Conservation (phyloP, 2,888 invertebrate genomes). For the Caenorhabditis sinica region DNA sequence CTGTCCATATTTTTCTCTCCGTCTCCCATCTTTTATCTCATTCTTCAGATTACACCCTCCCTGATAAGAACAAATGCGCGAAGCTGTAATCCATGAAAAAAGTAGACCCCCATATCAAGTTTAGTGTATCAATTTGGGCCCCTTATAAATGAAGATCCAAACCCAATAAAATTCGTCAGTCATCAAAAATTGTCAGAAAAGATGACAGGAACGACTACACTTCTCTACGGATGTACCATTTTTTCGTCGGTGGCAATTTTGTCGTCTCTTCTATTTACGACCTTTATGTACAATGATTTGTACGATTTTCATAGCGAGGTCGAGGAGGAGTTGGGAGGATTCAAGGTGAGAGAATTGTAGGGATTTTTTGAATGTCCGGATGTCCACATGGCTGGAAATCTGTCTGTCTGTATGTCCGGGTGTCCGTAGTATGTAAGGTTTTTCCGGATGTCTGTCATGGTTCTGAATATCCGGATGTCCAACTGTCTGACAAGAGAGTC, state of each 20-base stretch:
- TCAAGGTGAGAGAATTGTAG: constrained; percentile 41
- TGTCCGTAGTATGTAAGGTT: too few species aligned
- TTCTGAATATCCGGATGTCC: too few species aligned
- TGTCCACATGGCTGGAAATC: background rate
- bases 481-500: too few species aligned
- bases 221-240: constrained; percentile 49
- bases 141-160: background rate
- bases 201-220: constrained; percentile 38
- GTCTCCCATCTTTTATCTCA: too few species aligned
- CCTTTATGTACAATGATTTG: constrained; percentile 64
- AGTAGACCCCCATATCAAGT: constrained; percentile 32
- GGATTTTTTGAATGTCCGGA: background rate
- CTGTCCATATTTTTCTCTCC: too few species aligned
- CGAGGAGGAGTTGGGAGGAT: constrained; percentile 48
- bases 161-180: background rate
- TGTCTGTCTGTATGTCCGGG: too few species aligned
- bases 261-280: constrained; percentile 50
- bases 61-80: background rate
- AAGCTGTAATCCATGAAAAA: constrained; percentile 47
- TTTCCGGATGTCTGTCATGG: too few species aligned
- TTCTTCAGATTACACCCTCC: background rate
- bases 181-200: background rate
- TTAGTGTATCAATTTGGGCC: constrained; percentile 14
- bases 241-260: constrained; percentile 54
- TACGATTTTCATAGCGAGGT: constrained; percentile 66